Evolutionary conservation across 2,888 invertebrate genomes (phyloP).

Genomic region (Drosophila neutralis): DNA sequence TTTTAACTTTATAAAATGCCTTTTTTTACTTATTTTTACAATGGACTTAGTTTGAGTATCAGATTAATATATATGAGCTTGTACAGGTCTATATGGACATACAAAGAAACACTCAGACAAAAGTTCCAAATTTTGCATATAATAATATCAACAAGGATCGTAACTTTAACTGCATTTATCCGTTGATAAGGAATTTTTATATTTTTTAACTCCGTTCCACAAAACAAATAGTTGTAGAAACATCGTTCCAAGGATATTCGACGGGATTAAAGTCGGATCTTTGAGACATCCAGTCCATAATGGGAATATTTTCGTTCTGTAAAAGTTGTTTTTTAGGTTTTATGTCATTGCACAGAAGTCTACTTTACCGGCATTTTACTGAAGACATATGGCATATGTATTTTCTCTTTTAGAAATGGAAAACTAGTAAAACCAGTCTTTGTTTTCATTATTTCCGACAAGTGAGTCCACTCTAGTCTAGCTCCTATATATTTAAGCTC

Average conservation of each 20-base stretch:
- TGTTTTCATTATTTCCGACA: background rate
- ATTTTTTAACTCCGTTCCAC: no score
- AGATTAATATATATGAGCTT: background rate
- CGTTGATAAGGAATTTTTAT: background rate
- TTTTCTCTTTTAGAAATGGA: background rate
- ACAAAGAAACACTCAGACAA: background rate
- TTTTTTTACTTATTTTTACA: background rate
- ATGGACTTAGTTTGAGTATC: background rate
- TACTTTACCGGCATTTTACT: background rate
- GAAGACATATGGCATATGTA: background rate
- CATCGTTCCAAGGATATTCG: background rate
- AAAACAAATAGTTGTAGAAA: background rate
- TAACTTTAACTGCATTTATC: background rate
- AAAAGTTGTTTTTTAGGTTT: background rate
- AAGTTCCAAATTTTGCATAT: background rate
- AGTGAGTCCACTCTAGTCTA: background rate
- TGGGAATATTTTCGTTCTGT: background rate
- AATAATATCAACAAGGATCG: background rate
- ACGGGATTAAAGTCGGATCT: background rate
- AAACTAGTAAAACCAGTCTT: background rate
- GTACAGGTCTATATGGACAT: background rate
- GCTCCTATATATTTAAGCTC: background rate
- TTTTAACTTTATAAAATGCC: conserved; percentile 15
- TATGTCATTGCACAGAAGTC: background rate
- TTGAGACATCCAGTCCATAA: background rate